These are phyloP conservation scores for Psettodes erumei DNA, from an alignment of 2,113 vertebrate species.

Conservation along the genomic window DNA sequence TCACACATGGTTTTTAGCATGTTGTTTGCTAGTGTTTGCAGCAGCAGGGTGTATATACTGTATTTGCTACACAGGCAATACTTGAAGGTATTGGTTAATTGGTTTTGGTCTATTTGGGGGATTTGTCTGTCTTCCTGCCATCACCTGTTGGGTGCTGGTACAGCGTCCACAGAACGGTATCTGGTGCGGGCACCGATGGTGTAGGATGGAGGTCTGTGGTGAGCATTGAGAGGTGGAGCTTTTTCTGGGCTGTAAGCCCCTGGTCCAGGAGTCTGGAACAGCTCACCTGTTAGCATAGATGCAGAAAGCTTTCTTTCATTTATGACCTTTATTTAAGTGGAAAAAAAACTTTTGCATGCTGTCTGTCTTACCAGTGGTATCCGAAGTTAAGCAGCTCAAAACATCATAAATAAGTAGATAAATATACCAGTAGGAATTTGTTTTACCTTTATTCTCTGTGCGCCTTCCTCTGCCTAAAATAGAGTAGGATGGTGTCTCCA, in stretches of 20 bases:
- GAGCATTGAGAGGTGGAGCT: slow-evolving; percentile 78
- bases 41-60: no score
- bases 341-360: neutral
- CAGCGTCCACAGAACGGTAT: slow-evolving; percentile 77
- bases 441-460: slow-evolving; percentile 68
- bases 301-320: neutral
- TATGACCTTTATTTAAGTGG: neutral
- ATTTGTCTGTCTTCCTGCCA: neutral
- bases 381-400: neutral
- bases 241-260: slow-evolving; percentile 89
- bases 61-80: no score
- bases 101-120: neutral
- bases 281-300: slow-evolving; percentile 38
- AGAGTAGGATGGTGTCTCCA: slow-evolving; percentile 86
- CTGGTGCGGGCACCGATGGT: slow-evolving; percentile 85
- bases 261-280: slow-evolving; percentile 85
- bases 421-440: neutral
- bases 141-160: slow-evolving; percentile 87
- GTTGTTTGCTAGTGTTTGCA: no score
- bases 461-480: slow-evolving; percentile 83
- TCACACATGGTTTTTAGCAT: no score
- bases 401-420: neutral
- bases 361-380: neutral
- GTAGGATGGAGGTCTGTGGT: slow-evolving; percentile 84
- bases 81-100: no score